These are phyloP conservation scores for Saguinus imperator DNA, from an alignment of 2,113 vertebrate species.

Conservation along the genomic window DNA sequence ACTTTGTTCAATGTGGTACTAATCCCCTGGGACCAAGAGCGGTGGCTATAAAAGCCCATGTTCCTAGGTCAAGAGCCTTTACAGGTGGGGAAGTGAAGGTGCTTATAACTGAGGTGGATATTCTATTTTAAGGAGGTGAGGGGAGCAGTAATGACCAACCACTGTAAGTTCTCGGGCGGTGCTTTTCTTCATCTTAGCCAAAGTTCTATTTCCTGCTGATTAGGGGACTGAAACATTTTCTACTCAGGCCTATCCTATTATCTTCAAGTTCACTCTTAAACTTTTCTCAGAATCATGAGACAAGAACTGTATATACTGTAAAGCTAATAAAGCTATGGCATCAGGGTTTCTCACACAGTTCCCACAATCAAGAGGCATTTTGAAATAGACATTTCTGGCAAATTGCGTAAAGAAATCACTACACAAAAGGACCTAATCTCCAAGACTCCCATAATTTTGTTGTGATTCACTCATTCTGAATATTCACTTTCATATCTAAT, in stretches of 20 bases:
- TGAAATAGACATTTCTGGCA: slow-evolving; percentile 46
- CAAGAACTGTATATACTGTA: not conserved
- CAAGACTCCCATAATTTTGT: not conserved
- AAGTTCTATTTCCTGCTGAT: slow-evolving; percentile 30
- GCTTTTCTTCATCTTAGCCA: not conserved
- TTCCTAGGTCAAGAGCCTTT: slow-evolving; percentile 55
- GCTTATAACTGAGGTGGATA: slow-evolving; percentile 3
- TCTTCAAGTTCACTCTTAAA: slow-evolving; percentile 42
- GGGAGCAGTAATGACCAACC: not conserved
- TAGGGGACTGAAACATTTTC: slow-evolving; percentile 30
- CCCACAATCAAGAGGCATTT: slow-evolving; percentile 38
- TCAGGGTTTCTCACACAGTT: slow-evolving; percentile 1
- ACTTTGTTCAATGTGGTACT: not conserved
- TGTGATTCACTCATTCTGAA: slow-evolving; percentile 18
- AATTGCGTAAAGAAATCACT: slow-evolving; percentile 46
- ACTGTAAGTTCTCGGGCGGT: not conserved
- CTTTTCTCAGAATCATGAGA: slow-evolving; percentile 41
- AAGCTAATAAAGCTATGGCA: not conserved
- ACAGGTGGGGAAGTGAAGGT: not conserved
- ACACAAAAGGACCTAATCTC: slow-evolving; percentile 24
- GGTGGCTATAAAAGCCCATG: slow-evolving; percentile 11
- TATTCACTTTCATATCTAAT: slow-evolving; percentile 17
- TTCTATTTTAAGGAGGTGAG: slow-evolving; percentile 58
- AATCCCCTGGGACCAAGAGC: not conserved
- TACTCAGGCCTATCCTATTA: not conserved